These are phyloP conservation scores for Sinopyrophorus schimmeli DNA, from an alignment of 2,888 invertebrate genomes.

Conservation along the genomic window DNA sequence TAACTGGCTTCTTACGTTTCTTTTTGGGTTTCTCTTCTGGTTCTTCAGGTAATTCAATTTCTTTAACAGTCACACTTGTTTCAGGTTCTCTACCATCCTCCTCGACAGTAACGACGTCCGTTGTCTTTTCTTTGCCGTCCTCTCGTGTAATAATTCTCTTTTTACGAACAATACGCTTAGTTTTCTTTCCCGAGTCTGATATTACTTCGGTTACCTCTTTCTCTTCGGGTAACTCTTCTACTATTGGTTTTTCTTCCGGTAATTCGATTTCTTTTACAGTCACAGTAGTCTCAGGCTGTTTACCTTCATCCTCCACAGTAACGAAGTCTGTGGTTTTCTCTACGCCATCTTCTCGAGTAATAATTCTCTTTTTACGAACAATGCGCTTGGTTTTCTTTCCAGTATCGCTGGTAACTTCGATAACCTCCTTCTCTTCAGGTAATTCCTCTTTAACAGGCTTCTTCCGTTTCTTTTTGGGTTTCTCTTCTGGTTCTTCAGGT, in stretches of 20 bases:
- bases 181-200: conserved; percentile 46
- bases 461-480: conserved; percentile 39
- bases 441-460: conserved; percentile 41
- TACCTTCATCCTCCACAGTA: conserved; percentile 40
- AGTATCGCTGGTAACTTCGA: conserved; percentile 48
- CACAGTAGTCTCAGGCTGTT: conserved; percentile 43
- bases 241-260: conserved; percentile 7
- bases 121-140: conserved; percentile 38
- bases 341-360: conserved; percentile 52
- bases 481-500: conserved; percentile 36
- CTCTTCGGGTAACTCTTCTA: conserved; percentile 38
- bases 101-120: conserved; percentile 48
- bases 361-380: conserved; percentile 46
- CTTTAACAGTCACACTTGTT: conserved; percentile 53
- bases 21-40: conserved; percentile 43
- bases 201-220: conserved; percentile 36
- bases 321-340: conserved; percentile 27
- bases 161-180: conserved; percentile 48
- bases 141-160: conserved; percentile 49
- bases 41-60: conserved; percentile 33
- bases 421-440: conserved; percentile 44
- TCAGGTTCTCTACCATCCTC: conserved; percentile 53
- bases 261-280: conserved; percentile 33
- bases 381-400: conserved; percentile 51
- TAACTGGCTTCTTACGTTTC: conserved; percentile 49